phyloP scores from a whole-genome alignment of 2,797 vertebrate species.

The Lacerta agilis region DNA sequence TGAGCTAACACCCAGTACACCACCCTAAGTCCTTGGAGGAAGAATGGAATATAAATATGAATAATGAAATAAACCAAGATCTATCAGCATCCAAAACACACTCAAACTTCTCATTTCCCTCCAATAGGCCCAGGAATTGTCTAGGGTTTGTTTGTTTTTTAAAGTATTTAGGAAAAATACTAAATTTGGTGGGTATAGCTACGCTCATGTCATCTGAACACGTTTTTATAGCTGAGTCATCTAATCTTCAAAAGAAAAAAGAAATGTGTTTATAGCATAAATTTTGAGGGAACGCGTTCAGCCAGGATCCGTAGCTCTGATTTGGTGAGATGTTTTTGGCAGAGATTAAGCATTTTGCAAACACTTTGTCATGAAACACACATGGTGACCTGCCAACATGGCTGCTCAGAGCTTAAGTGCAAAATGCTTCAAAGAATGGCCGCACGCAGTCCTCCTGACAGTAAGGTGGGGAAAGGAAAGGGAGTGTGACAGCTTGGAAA shows the following conservation, averaged over 20 bases:
- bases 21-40: background rate
- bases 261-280: background rate
- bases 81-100: background rate
- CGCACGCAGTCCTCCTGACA: background rate
- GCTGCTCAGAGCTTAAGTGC: constrained; percentile 39
- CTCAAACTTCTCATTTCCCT: background rate
- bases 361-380: constrained; percentile 34
- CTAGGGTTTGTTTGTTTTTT: background rate
- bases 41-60: background rate
- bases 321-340: constrained; percentile 71
- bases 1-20: background rate
- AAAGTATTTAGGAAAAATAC: background rate
- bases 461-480: background rate
- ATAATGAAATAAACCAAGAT: background rate
- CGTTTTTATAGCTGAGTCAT: constrained; percentile 27
- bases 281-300: constrained; percentile 46
- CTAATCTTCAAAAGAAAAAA: background rate
- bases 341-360: constrained; percentile 31
- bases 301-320: constrained; percentile 16
- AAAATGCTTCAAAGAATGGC: constrained; percentile 11
- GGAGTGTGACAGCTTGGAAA: background rate
- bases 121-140: background rate
- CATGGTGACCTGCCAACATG: constrained; percentile 15
- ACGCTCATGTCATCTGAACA: background rate
- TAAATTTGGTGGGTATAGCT: background rate